Evolutionary conservation across 2,113 vertebrate species (phyloP).

Genomic region (Mus pahari): DNA sequence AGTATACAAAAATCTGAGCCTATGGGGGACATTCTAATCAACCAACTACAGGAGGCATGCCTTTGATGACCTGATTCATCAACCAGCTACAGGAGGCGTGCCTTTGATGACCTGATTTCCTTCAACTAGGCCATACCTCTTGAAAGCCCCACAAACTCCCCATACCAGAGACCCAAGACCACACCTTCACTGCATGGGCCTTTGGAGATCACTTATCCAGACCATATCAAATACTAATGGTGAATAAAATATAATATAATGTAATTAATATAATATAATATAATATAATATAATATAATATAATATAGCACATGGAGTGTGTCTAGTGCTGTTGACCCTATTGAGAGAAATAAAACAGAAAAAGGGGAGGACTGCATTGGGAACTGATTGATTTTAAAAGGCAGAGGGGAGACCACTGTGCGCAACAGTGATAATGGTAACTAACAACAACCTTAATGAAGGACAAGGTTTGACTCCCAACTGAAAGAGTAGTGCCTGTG

Average conservation of each 20-base stretch:
- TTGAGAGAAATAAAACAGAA: background rate
- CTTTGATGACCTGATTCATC: background rate
- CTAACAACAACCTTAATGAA: background rate
- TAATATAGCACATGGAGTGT: background rate
- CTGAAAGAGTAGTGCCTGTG: accelerated
- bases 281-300: background rate
- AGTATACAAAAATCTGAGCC: background rate
- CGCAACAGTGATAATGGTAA: background rate
- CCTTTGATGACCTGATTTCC: background rate
- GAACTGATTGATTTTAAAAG: background rate
- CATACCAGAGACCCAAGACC: no score
- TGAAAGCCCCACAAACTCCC: background rate
- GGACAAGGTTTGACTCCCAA: accelerated
- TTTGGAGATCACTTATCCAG: background rate
- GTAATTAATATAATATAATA: background rate
- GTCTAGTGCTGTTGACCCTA: background rate
- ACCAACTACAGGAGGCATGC: background rate
- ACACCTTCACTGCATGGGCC: background rate
- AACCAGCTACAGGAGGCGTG: background rate
- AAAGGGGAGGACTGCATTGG: background rate
- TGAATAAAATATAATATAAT: background rate
- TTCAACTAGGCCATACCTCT: background rate
- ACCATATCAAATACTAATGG: background rate
- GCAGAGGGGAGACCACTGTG: background rate
- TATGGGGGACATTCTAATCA: background rate